Base-by-base conservation (phyloP, 2,797 vertebrate genomes). In the Manis javanica region DNA sequence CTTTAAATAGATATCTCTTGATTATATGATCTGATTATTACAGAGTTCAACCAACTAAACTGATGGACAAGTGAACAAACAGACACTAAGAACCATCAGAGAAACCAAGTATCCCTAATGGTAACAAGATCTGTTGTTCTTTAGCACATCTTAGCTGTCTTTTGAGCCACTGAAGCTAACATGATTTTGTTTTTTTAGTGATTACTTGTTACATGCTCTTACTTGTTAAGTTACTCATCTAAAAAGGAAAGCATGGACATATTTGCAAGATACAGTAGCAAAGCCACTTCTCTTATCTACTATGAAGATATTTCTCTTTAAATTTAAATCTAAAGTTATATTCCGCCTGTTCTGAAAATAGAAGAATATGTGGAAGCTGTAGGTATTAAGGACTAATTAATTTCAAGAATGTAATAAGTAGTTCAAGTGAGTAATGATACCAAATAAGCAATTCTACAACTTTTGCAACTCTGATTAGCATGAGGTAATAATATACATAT, bases 371-470 rank as follows among this genome's bases (percentile, higher is more conserved):
- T 75, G 11, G 46, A 85, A 87, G 10, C 42, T 81, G 7, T 77
- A 29, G 7, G 94, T 95, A 68, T 15, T 64, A 46, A 87, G 51
- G n/a, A 63, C 42, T 61, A 78, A 91, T 86, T 82, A 75, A 3
- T 31, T 90, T 87, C 75, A 61, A 79, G 53, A 88, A 75, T 55
- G 23, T 83, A 75, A 59, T 63, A 68, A 85, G 87, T 61, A 84
- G 23, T 72, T 85, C 29, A 78, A 74, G 68, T 23, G 86, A 82
- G 18, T n/a, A 39, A 39, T 59, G 66, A 29, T 64, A 93, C 1
- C 21, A 79, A 95, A 23, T 69, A 79, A 83, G 57, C n/a, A 82
- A 12, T n/a, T 92, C 39, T 82, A 24, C 16, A 68, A 34, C 55
- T 93, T 84, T 46, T 69, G n/a, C 1, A 81, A 71, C 51, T 95